Evolutionary conservation across 2,113 vertebrate genomes (phyloP).

Genomic region (Sturnira hondurensis): DNA sequence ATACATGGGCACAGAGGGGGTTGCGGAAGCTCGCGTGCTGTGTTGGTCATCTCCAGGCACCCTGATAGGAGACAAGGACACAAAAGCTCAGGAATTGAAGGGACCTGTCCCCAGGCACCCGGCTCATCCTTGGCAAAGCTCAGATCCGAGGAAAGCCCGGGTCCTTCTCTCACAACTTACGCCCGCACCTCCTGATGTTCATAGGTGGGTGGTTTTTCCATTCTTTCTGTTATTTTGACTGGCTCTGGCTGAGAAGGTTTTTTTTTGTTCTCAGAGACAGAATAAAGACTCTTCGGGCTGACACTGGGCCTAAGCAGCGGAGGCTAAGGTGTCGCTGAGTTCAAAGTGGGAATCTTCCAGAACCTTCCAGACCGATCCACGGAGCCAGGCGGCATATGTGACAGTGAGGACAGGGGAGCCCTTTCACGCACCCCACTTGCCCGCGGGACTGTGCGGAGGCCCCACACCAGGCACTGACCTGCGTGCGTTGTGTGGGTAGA

Average conservation of each 20-base stretch:
- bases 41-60: background rate
- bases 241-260: background rate
- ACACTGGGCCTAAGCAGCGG: background rate
- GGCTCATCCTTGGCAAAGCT: accelerated
- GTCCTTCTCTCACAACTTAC: background rate
- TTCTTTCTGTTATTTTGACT: background rate
- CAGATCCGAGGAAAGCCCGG: background rate
- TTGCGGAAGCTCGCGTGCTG: no score
- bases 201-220: background rate
- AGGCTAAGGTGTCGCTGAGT: background rate
- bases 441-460: accelerated
- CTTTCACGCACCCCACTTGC: accelerated
- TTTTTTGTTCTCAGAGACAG: background rate
- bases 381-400: background rate
- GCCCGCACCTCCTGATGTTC: background rate
- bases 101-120: background rate
- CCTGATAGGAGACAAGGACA: background rate
- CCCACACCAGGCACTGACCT: background rate
- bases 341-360: background rate
- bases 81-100: accelerated
- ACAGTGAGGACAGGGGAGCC: accelerated
- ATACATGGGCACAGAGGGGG: background rate
- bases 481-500: background rate
- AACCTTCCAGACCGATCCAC: background rate
- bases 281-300: background rate